Evolutionary conservation across 2,797 vertebrate species (phyloP).

Genomic region (Chloroceryle amazona): DNA sequence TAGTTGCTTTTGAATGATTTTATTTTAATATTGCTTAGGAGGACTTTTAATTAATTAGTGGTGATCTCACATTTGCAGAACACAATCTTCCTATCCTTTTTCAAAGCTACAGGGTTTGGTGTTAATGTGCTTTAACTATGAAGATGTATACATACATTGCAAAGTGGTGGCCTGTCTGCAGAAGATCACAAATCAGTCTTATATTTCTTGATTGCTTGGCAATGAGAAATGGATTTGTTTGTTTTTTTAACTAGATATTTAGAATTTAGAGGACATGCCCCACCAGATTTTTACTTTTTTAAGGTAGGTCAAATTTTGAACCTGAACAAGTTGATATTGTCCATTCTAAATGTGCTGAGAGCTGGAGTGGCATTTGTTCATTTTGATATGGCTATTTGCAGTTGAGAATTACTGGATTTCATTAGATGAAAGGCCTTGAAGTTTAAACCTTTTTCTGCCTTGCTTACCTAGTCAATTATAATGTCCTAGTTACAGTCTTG

Average conservation of each 20-base stretch:
- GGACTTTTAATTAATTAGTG: background rate
- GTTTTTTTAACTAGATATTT: conserved; percentile 75
- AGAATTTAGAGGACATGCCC: conserved; percentile 74
- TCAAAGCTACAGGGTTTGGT: background rate
- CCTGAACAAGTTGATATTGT: conserved; percentile 58
- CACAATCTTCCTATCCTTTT: background rate
- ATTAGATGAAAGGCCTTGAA: conserved; percentile 11
- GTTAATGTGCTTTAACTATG: conserved; percentile 8
- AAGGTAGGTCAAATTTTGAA: conserved; percentile 71
- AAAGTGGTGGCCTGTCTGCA: conserved; percentile 51
- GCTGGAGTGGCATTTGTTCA: conserved; percentile 66
- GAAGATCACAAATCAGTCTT: conserved; percentile 54
- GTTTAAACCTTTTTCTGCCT: background rate
- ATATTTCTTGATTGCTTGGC: conserved; percentile 63
- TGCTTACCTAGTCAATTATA: background rate
- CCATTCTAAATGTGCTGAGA: conserved; percentile 73
- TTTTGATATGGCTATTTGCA: conserved; percentile 72
- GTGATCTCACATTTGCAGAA: background rate
- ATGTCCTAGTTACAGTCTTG: background rate
- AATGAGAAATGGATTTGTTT: conserved; percentile 76
- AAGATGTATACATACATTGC: background rate
- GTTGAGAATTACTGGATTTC: conserved; percentile 40
- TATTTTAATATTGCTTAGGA: background rate
- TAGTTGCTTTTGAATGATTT: background rate
- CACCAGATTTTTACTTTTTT: conserved; percentile 72